A percentile compares a stretch with the other conserved stretches of the same genome.
These are phyloP conservation scores for Puffinus mauretanicus DNA, from an alignment of 2,113 vertebrate species.

Conservation along the genomic window DNA sequence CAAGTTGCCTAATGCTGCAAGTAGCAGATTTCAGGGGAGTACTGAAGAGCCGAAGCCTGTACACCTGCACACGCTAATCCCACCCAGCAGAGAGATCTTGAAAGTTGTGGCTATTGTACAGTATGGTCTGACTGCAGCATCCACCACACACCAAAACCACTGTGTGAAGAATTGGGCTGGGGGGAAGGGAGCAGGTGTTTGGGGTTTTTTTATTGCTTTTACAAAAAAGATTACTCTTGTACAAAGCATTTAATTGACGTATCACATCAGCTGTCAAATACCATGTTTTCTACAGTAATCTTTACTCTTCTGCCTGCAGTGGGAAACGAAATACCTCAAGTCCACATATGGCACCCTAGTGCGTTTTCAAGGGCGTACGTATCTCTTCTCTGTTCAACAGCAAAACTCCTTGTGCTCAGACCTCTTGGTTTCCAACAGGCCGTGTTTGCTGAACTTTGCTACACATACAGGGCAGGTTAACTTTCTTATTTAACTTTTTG, in stretches of 20 bases:
- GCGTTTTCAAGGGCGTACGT: background rate
- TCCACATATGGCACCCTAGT: background rate
- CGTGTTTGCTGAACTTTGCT: background rate
- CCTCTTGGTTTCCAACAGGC: background rate
- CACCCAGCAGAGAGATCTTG: background rate
- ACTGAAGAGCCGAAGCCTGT: background rate
- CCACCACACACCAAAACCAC: rapidly evolving
- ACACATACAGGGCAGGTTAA: background rate
- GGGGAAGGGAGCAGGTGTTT: background rate
- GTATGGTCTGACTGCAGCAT: background rate
- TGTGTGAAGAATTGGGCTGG: background rate
- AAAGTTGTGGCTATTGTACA: background rate
- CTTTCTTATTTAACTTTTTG: background rate
- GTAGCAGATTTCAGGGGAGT: background rate
- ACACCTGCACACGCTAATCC: background rate
- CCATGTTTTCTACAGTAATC: background rate
- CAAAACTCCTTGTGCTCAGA: background rate
- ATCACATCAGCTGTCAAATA: background rate
- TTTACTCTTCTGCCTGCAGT: background rate
- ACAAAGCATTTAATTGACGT: background rate
- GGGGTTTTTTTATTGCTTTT: background rate
- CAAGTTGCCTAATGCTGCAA: background rate
- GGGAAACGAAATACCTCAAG: background rate
- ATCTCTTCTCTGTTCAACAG: background rate
- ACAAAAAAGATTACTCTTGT: background rate